These are phyloP conservation scores for Cataglyphis livida DNA, from an alignment of 2,888 invertebrate genomes.

Conservation along the genomic window DNA sequence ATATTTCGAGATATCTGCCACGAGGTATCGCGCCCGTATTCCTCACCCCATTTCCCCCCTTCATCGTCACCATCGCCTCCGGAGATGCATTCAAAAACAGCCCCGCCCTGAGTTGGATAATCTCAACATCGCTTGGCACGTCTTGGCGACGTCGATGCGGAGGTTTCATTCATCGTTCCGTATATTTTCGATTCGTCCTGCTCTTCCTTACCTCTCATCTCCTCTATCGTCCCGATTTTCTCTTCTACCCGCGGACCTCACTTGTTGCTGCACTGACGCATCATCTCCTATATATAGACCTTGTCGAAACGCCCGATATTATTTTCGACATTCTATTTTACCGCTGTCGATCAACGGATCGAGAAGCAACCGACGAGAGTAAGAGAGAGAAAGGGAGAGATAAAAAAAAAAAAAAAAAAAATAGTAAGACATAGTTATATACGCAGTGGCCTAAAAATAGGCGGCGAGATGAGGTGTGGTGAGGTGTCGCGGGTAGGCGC, in stretches of 20 bases:
- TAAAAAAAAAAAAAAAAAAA: constrained; percentile 22
- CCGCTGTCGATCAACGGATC: constrained; percentile 19
- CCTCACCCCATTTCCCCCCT: neutral
- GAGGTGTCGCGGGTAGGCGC: constrained; percentile 24
- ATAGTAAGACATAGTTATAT: neutral
- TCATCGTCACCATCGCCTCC: neutral
- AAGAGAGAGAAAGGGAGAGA: constrained; percentile 5
- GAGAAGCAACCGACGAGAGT: constrained; percentile 15
- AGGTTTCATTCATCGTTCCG: constrained; percentile 73
- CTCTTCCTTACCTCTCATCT: constrained; percentile 25
- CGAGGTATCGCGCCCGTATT: neutral
- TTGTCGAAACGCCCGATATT: constrained; percentile 41
- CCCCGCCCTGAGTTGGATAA: constrained; percentile 45
- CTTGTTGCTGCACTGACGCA: constrained; percentile 66
- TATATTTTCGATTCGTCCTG: constrained; percentile 69
- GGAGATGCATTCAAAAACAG: constrained; percentile 46
- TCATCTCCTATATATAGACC: constrained; percentile 40
- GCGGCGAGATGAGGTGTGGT: neutral
- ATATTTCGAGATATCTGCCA: constrained; percentile 44
- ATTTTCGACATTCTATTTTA: constrained; percentile 44
- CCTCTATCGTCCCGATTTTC: neutral
- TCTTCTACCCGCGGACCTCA: constrained; percentile 50
- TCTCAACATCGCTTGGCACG: constrained; percentile 55
- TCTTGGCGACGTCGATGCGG: constrained; percentile 56
- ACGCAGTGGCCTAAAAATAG: constrained; percentile 32